A percentile compares a stretch with the other conserved stretches of the same genome.
These are phyloP conservation scores for Masticophis lateralis DNA, from an alignment of 2,797 vertebrate genomes.

Conservation along the genomic window DNA sequence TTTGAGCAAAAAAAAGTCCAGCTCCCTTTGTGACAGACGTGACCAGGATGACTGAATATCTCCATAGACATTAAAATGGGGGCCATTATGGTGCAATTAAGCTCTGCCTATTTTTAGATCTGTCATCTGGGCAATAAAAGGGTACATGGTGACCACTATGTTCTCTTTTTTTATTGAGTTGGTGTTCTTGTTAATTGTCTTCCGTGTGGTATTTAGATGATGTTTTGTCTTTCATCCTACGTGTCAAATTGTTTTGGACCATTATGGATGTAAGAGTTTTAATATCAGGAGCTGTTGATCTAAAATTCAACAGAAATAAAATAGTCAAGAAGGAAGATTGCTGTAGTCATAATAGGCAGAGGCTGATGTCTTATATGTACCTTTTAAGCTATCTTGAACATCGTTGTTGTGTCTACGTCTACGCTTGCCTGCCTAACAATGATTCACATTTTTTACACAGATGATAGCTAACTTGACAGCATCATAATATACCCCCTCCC, in stretches of 20 bases:
- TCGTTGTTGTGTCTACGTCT: not conserved
- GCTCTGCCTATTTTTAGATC: not conserved
- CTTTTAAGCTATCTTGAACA: not conserved
- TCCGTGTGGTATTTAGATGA: not conserved
- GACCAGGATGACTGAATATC: not conserved
- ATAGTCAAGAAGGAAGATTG: not conserved
- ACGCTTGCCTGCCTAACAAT: not conserved
- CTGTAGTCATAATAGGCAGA: not conserved
- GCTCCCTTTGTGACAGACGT: accelerated
- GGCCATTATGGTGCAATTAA: not conserved
- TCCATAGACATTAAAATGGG: not conserved
- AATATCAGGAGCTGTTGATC: not conserved
- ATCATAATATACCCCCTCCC: not conserved
- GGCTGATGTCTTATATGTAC: not conserved
- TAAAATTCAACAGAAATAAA: not conserved
- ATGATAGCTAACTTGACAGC: not conserved
- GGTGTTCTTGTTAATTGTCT: not conserved
- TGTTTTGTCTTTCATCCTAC: not conserved
- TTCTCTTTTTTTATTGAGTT: not conserved
- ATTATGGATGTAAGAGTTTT: not conserved
- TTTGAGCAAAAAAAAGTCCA: not conserved
- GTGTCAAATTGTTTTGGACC: not conserved
- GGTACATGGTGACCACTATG: not conserved
- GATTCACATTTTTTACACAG: not conserved
- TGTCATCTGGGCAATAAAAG: not conserved